These are phyloP conservation scores for Phalera bucephala DNA, from an alignment of 2,888 invertebrate species.

Conservation along the genomic window DNA sequence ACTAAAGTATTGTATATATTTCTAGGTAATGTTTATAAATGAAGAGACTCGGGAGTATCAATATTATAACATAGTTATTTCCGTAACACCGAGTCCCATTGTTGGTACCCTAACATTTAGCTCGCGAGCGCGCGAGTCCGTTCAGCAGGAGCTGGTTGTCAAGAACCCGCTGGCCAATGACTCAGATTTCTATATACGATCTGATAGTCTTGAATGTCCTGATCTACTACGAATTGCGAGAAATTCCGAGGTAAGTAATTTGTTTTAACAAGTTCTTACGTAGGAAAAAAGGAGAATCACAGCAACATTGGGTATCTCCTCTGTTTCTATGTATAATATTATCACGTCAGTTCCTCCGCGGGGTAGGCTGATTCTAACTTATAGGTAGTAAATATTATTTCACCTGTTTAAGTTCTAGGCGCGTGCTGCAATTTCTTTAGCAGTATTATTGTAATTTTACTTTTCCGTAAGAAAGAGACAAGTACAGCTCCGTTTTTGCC, in stretches of 20 bases:
- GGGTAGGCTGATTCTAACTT: no score
- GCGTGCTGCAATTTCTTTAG: no score
- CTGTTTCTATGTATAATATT: no score
- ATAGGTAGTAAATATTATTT: no score
- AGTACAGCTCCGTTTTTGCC: no score
- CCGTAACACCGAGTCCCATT: slow-evolving; percentile 54
- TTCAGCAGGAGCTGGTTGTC: slow-evolving; percentile 54
- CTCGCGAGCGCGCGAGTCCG: slow-evolving; percentile 61
- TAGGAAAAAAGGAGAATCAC: no score
- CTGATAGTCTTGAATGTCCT: slow-evolving; percentile 50
- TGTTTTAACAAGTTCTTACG: no score
- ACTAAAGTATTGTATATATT: background rate
- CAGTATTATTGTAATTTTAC: no score
- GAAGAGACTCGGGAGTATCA: slow-evolving; percentile 63
- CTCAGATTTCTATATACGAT: slow-evolving; percentile 45
- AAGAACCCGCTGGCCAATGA: slow-evolving; percentile 55
- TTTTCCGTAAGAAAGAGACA: no score
- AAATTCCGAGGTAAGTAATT: slow-evolving; percentile 56
- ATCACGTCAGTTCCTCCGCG: no score
- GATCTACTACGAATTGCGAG: slow-evolving; percentile 47
- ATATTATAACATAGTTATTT: slow-evolving; percentile 56
- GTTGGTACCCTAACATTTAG: slow-evolving; percentile 58
- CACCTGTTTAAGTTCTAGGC: no score
- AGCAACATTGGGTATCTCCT: no score
- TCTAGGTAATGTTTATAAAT: slow-evolving; percentile 66